These are phyloP conservation scores for Drosophila willistoni DNA, from an alignment of 1,140 invertebrate species.

Conservation along the genomic window DNA sequence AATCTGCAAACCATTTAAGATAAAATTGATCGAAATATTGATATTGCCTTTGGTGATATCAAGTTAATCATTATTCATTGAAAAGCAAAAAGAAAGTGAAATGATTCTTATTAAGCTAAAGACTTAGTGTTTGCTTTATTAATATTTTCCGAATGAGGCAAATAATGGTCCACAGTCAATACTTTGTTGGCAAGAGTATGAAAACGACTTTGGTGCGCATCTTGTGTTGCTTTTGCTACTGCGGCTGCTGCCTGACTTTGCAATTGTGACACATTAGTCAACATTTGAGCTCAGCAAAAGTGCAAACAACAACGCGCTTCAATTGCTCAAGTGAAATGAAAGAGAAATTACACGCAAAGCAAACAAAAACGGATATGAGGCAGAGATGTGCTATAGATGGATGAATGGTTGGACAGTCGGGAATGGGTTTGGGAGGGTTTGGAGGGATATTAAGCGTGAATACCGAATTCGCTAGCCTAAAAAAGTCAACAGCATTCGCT, in stretches of 20 bases:
- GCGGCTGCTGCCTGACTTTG: constrained; percentile 58
- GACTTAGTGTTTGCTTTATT: too few relatives aligned
- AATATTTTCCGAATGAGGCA: too few relatives aligned
- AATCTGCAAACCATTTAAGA: too few relatives aligned
- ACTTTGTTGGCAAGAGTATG: neutral
- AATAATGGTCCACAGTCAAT: too few relatives aligned
- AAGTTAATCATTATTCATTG: too few relatives aligned
- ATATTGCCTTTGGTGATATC: too few relatives aligned
- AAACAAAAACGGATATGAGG: constrained; percentile 74
- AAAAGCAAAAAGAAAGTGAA: too few relatives aligned
- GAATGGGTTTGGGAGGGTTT: neutral
- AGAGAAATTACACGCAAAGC: constrained; percentile 79
- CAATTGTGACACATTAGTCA: constrained; percentile 82
- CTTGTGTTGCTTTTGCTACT: neutral
- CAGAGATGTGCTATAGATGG: constrained; percentile 52
- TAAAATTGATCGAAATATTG: too few relatives aligned
- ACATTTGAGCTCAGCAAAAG: constrained; percentile 82
- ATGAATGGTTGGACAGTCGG: constrained; percentile 32
- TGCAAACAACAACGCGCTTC: constrained; percentile 80
- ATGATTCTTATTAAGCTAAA: too few relatives aligned
- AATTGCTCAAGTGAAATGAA: constrained; percentile 82
- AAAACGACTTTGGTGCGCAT: neutral
- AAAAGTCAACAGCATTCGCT: constrained; percentile 38
- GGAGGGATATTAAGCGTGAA: constrained; percentile 21
- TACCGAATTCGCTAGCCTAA: constrained; percentile 35